Evolutionary conservation across 2,888 invertebrate species (phyloP), one percentile per base, ranked within the genome.

Genomic region (Pyrocoelia pectoralis): DNA sequence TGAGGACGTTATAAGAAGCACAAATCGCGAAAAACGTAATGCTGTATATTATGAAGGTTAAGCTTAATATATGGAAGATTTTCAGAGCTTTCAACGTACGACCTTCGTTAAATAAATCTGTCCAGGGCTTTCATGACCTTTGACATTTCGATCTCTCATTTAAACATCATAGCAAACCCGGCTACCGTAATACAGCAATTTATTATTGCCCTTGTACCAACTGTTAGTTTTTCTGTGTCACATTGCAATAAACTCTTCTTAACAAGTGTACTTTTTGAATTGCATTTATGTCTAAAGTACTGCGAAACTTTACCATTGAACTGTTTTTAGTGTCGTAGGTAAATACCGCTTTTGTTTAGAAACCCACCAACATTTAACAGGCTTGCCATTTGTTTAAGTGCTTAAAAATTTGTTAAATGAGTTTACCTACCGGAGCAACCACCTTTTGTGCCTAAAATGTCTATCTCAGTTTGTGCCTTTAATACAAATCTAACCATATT

Each of bases 61-160:
- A 29, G 52, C 58, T 52, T 41, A 52, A 40, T 28, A 51, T 40
- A 19, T 51, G 19, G 24, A 55, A 24, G 38, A 50, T 61, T 54
- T 53, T 49, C 50, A 43, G 41, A 56, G 38, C 56, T 61, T 53
- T 56, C n/a, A n/a, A 40, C 46, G 65, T 24, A 63, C 56, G 69
- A 69, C 69, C 69, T 69, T 69, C 65, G 60, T 61, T 62, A 66
- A 60, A 65, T 60, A 54, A 69, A 67, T 58, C 65, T 56, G 68
- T 66, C 63, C 51, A 52, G 64, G 59, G 63, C 51, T 56, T 53
- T 61, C 38, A 52, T 61, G 66, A 69, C 62, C 69, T 61, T 61
- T 69, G 69, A 67, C 69, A 69, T 64, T 64, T 64, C 17, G 50
- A 50, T 51, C 59, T 58, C 65, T 49, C 54, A 48, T 53, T 62